Percentiles rank a stretch among this genome's conserved stretches.
Evolutionary conservation across 1,140 invertebrate genomes (phyloP).

Genomic region (Grapholita molesta): DNA sequence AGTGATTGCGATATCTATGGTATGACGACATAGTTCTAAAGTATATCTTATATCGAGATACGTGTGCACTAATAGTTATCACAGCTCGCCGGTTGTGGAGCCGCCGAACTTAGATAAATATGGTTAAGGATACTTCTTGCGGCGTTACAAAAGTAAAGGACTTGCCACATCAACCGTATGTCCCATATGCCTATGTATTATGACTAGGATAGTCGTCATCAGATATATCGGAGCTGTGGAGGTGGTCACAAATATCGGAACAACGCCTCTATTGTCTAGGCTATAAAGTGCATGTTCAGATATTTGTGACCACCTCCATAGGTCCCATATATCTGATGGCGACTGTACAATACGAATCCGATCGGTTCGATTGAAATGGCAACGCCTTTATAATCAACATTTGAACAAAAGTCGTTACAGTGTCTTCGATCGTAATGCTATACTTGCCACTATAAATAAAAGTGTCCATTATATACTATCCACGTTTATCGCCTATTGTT

Average conservation of each 20-base stretch:
- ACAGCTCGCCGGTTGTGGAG: neutral
- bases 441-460: neutral
- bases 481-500: neutral
- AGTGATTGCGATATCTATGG: slow-evolving; percentile 71
- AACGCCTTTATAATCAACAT: neutral
- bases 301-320: too few relatives aligned
- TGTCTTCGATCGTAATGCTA: neutral
- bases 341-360: too few relatives aligned
- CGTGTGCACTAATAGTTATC: slow-evolving; percentile 19
- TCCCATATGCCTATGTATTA: too few relatives aligned
- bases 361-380: neutral
- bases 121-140: neutral
- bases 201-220: too few relatives aligned
- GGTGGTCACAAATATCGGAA: neutral
- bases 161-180: neutral
- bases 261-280: too few relatives aligned
- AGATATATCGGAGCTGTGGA: neutral
- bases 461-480: neutral
- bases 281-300: too few relatives aligned
- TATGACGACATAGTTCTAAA: slow-evolving; percentile 28
- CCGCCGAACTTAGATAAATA: neutral
- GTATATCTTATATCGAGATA: slow-evolving; percentile 25
- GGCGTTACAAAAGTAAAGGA: neutral
- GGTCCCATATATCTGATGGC: too few relatives aligned
- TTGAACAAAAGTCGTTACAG: neutral